Conservation (phyloP, 2,797 vertebrate genomes). For the Corythornis leucogaster region DNA sequence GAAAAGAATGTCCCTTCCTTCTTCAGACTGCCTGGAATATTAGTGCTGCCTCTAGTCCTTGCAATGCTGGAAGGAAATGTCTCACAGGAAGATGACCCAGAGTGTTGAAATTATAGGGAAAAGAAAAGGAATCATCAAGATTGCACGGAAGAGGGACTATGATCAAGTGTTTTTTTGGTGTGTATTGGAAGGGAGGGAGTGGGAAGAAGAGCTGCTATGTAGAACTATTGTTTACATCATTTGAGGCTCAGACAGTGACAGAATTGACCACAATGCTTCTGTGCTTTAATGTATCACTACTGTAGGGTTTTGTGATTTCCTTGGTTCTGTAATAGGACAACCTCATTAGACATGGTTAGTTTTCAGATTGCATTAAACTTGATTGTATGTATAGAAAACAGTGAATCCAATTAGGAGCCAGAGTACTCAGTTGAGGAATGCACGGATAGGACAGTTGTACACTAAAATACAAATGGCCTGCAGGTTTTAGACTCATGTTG, state of each 20-base stretch:
- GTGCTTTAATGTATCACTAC: not conserved
- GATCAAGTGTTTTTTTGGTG: not conserved
- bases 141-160: not conserved
- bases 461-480: not conserved
- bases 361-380: constrained; percentile 1
- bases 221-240: not conserved
- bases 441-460: not conserved
- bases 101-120: not conserved
- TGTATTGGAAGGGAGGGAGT: not conserved
- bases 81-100: not conserved
- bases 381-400: not conserved
- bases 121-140: not conserved
- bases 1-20: not conserved
- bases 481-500: not conserved
- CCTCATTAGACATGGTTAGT: not conserved
- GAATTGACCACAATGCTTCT: not conserved
- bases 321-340: not conserved
- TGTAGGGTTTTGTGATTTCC: not conserved
- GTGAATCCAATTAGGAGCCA: not conserved
- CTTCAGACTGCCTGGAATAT: not conserved
- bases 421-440: not conserved
- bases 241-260: not conserved
- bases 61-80: not conserved
- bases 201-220: not conserved
- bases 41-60: not conserved